Conservation (phyloP, 1,140 invertebrate species). For the Mylabris phalerata region DNA sequence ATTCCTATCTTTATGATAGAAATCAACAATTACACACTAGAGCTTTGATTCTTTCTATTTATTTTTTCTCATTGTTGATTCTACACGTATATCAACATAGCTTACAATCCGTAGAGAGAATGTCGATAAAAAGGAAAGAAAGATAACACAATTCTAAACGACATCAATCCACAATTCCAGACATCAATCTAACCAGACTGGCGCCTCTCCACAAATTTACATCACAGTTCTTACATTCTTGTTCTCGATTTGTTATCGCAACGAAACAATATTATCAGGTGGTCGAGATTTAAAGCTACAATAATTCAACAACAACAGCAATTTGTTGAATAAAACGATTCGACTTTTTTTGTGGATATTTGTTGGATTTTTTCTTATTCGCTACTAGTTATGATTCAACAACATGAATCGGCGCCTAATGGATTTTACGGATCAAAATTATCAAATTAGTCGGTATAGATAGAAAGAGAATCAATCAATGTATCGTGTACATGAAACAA, state of each 20-base stretch:
- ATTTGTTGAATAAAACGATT: background rate
- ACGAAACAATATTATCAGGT: too few species aligned
- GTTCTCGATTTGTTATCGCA: too few species aligned
- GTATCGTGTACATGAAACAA: constrained; percentile 2
- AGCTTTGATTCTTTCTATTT: background rate
- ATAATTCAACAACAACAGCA: constrained; percentile 1
- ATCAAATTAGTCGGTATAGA: background rate
- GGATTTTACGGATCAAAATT: constrained; percentile 2
- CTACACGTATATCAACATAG: background rate
- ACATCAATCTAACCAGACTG: too few species aligned
- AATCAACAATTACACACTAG: background rate
- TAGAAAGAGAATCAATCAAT: constrained; percentile 2
- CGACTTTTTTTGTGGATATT: background rate
- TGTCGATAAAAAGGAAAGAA: too few species aligned
- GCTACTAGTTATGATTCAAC: background rate
- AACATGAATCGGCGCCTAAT: background rate
- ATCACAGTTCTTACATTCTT: too few species aligned
- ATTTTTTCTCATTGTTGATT: background rate
- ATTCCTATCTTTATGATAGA: background rate
- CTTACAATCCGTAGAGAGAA: too few species aligned
- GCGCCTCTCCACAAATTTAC: too few species aligned
- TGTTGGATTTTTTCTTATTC: background rate
- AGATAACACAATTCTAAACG: too few species aligned
- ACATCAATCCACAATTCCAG: too few species aligned
- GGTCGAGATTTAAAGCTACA: background rate